These are phyloP conservation scores for Cheilosia pagana DNA, from an alignment of 2,888 invertebrate species.

Conservation along the genomic window DNA sequence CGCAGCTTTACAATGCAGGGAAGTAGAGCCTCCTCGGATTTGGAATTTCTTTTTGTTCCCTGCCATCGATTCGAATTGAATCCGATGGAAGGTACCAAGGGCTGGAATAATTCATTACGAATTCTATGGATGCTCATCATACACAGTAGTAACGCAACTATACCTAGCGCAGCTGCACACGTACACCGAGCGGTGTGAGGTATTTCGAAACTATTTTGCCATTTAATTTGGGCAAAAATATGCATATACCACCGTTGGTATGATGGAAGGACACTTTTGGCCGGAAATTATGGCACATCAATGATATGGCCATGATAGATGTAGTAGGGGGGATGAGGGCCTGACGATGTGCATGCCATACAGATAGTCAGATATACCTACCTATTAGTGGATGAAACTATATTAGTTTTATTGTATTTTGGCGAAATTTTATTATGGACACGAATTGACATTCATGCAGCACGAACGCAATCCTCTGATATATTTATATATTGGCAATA, in stretches of 20 bases:
- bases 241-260: constrained; percentile 2
- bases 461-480: constrained; percentile 26
- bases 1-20: constrained; percentile 7
- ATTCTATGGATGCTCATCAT: constrained; percentile 36
- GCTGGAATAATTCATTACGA: constrained; percentile 50
- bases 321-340: neutral
- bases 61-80: neutral
- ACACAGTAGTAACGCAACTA: constrained; percentile 6
- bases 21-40: constrained; percentile 7
- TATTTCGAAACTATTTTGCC: constrained; percentile 34
- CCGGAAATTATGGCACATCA: constrained; percentile 25
- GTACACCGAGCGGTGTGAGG: neutral
- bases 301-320: neutral
- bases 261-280: constrained; percentile 8
- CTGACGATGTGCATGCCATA: constrained; percentile 50
- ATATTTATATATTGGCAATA: constrained; percentile 15
- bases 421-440: constrained; percentile 63
- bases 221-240: constrained; percentile 43
- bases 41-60: constrained; percentile 5
- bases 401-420: constrained; percentile 66
- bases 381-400: constrained; percentile 19
- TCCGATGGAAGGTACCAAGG: constrained; percentile 1
- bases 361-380: constrained; percentile 11
- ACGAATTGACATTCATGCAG: constrained; percentile 53
- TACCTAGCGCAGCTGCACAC: neutral